These are phyloP conservation scores for Tarsius wallacei DNA, from an alignment of 2,797 vertebrate genomes.

Conservation along the genomic window DNA sequence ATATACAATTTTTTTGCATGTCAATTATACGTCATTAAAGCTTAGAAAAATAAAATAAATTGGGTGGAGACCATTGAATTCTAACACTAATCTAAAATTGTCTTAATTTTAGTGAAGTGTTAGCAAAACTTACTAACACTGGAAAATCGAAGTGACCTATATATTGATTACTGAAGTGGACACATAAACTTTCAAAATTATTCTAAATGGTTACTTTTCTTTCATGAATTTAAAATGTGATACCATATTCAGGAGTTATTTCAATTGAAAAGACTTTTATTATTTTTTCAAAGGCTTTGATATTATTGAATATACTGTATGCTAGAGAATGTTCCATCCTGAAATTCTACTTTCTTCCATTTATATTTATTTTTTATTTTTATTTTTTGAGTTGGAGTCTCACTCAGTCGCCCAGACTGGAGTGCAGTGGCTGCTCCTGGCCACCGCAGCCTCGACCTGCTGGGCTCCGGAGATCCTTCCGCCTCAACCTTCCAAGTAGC, in stretches of 20 bases:
- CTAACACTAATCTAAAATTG: conserved; percentile 3
- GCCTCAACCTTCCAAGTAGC: too few relatives aligned
- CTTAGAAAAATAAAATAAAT: neutral
- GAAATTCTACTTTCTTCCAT: neutral
- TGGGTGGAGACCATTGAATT: neutral
- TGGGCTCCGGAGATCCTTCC: too few relatives aligned
- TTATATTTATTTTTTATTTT: too few relatives aligned
- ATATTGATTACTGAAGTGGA: conserved; percentile 1
- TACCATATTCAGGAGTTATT: neutral
- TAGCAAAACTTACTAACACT: neutral
- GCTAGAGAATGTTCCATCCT: neutral
- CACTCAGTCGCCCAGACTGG: too few relatives aligned
- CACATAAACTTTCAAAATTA: conserved; percentile 1
- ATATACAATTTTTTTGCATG: neutral
- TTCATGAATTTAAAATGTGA: conserved; percentile 52
- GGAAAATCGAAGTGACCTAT: neutral
- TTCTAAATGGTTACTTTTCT: conserved; percentile 18
- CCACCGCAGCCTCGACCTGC: too few relatives aligned
- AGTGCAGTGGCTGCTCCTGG: too few relatives aligned
- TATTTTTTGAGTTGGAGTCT: too few relatives aligned
- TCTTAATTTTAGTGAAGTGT: neutral
- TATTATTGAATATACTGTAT: neutral
- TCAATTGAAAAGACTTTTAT: neutral
- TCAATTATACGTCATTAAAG: neutral
- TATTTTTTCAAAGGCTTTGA: conserved; percentile 17